A percentile compares a stretch with the other conserved stretches of the same genome.
Conservation (phyloP, 2,888 invertebrate genomes). For the Trissolcus japonicus region DNA sequence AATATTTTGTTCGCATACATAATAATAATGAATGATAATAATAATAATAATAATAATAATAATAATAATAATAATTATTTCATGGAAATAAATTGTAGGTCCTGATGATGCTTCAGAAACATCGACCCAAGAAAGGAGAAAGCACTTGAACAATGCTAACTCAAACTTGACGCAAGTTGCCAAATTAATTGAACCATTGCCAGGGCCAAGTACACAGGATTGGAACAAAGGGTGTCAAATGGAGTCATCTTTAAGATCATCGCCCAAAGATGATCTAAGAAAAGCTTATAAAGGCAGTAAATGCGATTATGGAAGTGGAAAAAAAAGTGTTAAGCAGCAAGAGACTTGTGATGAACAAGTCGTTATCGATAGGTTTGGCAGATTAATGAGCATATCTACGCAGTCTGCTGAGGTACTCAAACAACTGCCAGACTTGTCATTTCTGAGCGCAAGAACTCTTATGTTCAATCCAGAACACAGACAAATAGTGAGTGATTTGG, state of each 20-base stretch:
- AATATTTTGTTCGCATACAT: not conserved
- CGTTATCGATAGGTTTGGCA: constrained; percentile 69
- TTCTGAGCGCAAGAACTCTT: constrained; percentile 72
- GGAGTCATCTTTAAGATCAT: not conserved
- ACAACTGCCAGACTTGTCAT: constrained; percentile 73
- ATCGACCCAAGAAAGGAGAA: constrained; percentile 55
- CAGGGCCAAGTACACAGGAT: constrained; percentile 68
- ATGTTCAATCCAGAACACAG: constrained; percentile 73
- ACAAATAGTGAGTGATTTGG: constrained; percentile 71
- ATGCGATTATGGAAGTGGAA: constrained; percentile 3
- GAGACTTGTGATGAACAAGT: constrained; percentile 59
- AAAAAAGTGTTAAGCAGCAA: constrained; percentile 23
- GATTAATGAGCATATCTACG: constrained; percentile 68
- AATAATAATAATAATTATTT: not conserved
- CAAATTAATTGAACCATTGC: constrained; percentile 72
- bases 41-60: not conserved
- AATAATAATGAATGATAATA: too few relatives aligned
- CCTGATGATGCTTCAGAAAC: constrained; percentile 54
- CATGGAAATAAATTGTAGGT: not conserved
- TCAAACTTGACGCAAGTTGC: constrained; percentile 6
- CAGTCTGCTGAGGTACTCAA: constrained; percentile 72
- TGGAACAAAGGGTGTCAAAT: constrained; percentile 60
- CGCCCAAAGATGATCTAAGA: not conserved
- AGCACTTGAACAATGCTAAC: constrained; percentile 44
- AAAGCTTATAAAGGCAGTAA: not conserved